Percentiles rank a stretch among this genome's conserved stretches.
phyloP scores from a whole-genome alignment of 1,140 invertebrate genomes.

The Mercenaria mercenaria region DNA sequence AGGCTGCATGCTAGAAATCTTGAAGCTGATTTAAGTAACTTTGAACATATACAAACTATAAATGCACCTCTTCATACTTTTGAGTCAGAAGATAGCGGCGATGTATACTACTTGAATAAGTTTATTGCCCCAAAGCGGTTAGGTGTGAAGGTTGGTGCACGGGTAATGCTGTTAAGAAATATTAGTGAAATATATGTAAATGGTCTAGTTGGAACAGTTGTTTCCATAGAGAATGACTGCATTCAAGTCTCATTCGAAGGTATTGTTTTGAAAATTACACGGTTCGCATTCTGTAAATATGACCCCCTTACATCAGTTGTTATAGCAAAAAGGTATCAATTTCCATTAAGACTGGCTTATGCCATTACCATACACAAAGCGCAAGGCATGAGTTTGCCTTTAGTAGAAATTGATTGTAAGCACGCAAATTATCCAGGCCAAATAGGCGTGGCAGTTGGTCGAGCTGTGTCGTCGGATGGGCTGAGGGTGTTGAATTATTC shows the following conservation, averaged over 20 bases:
- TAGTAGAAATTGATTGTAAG: background rate
- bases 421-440: background rate
- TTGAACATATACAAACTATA: background rate
- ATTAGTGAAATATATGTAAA: background rate
- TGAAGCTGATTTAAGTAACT: background rate
- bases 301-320: background rate
- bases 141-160: background rate
- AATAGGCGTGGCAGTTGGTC: background rate
- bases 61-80: background rate
- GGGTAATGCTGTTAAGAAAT: background rate
- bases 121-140: background rate
- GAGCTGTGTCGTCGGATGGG: background rate
- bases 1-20: background rate
- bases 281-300: background rate
- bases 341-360: slow-evolving; percentile 18
- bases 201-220: background rate
- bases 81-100: background rate
- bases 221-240: background rate
- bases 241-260: background rate
- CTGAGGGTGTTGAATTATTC: background rate
- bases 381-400: background rate
- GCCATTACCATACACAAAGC: background rate
- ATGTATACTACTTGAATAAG: background rate
- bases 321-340: slow-evolving; percentile 14
- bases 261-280: background rate